Conservation (phyloP, 53 echinoderm and acorn worm genomes). For the Mesocentrotus franciscanus region DNA sequence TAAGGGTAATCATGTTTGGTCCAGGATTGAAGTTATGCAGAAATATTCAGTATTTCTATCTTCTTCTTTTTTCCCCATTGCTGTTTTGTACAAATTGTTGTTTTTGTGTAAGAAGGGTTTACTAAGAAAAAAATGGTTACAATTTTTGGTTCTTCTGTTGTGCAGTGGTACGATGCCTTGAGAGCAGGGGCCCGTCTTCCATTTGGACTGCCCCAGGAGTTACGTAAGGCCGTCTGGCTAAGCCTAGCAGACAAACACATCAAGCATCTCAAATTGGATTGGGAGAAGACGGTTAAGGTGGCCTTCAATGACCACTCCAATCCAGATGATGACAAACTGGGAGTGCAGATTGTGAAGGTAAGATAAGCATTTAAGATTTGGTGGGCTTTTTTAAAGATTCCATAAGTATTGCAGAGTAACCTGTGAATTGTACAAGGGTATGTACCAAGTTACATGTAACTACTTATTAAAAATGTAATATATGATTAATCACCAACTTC, state of each 20-base stretch:
- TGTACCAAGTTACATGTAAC: not conserved
- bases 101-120: no score
- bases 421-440: not conserved
- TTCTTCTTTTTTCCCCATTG: no score
- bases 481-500: not conserved
- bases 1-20: no score
- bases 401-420: not conserved
- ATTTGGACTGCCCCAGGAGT: slow-evolving; percentile 86
- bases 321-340: slow-evolving; percentile 97
- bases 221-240: slow-evolving; percentile 93
- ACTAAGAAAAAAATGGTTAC: no score
- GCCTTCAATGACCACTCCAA: slow-evolving; percentile 99
- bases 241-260: slow-evolving; percentile 96
- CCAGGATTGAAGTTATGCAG: no score
- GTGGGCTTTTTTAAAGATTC: not conserved
- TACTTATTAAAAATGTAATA: not conserved
- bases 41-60: no score
- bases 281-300: slow-evolving; percentile 93
- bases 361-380: not conserved
- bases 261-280: slow-evolving; percentile 92
- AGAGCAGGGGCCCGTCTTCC: slow-evolving; percentile 93
- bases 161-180: slow-evolving; percentile 98
- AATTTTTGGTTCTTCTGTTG: not conserved
- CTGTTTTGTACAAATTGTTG: no score
- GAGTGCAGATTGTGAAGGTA: slow-evolving; percentile 99